Evolutionary conservation across 2,888 invertebrate genomes (phyloP).

Genomic region (Alsophila aescularia): DNA sequence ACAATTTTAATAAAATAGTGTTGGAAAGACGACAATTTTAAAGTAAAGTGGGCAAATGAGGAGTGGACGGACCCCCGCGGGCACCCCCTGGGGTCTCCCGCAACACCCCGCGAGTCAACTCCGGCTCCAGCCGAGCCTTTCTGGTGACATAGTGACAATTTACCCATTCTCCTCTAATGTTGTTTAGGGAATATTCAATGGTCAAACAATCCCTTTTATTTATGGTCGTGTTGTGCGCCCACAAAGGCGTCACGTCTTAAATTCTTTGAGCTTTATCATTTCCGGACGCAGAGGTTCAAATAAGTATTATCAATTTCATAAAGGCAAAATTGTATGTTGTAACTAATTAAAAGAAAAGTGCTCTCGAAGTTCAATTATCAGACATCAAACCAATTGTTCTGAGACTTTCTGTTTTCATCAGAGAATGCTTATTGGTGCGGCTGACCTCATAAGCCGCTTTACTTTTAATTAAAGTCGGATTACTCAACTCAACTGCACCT

Average conservation of each 20-base stretch:
- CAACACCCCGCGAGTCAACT: constrained; percentile 54
- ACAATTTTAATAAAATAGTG: constrained; percentile 19
- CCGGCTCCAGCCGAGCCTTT: constrained; percentile 58
- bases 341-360: no score
- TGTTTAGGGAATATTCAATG: constrained; percentile 77
- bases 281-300: constrained; percentile 55
- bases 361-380: no score
- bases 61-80: constrained; percentile 43
- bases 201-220: constrained; percentile 74
- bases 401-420: not conserved
- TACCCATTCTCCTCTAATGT: constrained; percentile 79
- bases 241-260: constrained; percentile 62
- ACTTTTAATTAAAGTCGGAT: constrained; percentile 42
- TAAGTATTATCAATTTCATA: no score
- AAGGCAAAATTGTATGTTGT: no score
- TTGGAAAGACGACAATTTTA: constrained; percentile 28
- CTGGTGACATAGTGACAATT: constrained; percentile 79
- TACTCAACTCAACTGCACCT: constrained; percentile 37
- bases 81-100: constrained; percentile 54
- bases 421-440: not conserved
- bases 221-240: constrained; percentile 71
- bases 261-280: constrained; percentile 73
- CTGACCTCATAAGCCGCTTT: constrained; percentile 21
- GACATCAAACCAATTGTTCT: no score
- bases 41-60: constrained; percentile 58